Evolutionary conservation across 2,113 vertebrate species (phyloP).

Genomic region (Saiga tatarica): DNA sequence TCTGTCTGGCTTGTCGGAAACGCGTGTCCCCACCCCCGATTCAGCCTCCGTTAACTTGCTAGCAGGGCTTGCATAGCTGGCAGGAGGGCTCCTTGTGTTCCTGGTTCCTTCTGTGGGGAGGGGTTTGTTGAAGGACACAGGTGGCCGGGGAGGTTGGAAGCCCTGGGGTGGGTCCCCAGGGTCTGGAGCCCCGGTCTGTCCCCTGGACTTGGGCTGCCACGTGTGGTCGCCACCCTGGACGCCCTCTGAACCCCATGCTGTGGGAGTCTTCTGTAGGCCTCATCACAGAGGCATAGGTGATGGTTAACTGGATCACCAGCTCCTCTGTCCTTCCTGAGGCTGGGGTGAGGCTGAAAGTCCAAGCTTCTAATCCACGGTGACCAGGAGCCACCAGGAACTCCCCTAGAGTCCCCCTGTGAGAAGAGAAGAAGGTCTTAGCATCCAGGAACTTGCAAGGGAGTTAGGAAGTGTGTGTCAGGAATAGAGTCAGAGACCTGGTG

Average conservation of each 20-base stretch:
- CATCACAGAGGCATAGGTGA: neutral
- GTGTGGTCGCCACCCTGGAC: accelerated
- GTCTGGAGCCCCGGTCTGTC: neutral
- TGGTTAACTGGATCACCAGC: neutral
- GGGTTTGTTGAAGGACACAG: neutral
- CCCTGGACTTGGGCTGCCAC: neutral
- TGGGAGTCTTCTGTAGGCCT: neutral
- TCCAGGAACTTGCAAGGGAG: neutral
- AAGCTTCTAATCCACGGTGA: neutral
- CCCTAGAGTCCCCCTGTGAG: neutral
- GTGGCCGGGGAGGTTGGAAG: neutral
- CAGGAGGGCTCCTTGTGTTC: accelerated
- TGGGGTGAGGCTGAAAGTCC: neutral
- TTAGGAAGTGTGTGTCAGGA: neutral
- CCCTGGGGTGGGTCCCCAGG: neutral
- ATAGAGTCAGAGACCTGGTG: neutral
- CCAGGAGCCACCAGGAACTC: neutral
- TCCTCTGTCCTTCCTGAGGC: neutral
- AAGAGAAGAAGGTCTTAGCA: neutral
- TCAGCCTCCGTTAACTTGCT: neutral
- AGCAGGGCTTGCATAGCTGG: neutral
- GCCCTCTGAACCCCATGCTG: neutral
- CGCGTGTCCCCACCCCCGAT: accelerated
- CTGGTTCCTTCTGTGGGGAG: neutral
- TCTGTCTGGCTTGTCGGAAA: neutral